phyloP scores from a whole-genome alignment of 2,888 invertebrate genomes.

The Melanchra persicariae region DNA sequence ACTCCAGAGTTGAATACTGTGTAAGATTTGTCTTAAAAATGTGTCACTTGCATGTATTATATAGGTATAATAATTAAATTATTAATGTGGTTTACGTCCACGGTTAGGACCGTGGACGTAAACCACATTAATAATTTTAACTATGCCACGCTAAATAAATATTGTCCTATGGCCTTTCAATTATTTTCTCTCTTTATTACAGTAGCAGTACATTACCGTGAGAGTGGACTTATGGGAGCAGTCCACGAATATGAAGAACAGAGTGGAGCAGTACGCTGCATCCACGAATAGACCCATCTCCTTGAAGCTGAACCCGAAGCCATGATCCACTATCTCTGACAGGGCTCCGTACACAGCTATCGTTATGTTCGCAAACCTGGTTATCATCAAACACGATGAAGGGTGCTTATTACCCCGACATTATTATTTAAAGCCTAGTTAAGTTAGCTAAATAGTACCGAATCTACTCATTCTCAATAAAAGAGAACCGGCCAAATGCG shows the following conservation, averaged over 20 bases:
- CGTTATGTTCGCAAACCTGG: slow-evolving; percentile 92
- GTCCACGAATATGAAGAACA: slow-evolving; percentile 92
- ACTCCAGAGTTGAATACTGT: too few relatives aligned
- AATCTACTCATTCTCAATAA: background rate
- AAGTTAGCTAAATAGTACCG: background rate
- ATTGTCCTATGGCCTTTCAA: too few relatives aligned
- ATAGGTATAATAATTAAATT: too few relatives aligned
- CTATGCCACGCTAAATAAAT: too few relatives aligned
- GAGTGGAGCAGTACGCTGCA: slow-evolving; percentile 90
- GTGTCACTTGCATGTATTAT: too few relatives aligned
- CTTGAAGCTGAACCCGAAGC: slow-evolving; percentile 92
- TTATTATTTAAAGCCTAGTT: background rate
- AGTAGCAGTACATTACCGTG: slow-evolving; percentile 76
- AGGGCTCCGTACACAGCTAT: slow-evolving; percentile 93
- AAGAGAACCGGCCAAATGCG: background rate
- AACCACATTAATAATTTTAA: too few relatives aligned
- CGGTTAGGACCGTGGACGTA: too few relatives aligned
- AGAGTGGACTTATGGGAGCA: slow-evolving; percentile 92
- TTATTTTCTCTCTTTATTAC: too few relatives aligned
- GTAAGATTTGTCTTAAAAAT: too few relatives aligned
- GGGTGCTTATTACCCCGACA: background rate
- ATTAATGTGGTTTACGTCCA: too few relatives aligned
- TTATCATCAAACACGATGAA: background rate
- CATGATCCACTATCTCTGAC: slow-evolving; percentile 93
- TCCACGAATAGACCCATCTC: slow-evolving; percentile 93